Percentiles rank a stretch among this genome's conserved stretches.
phyloP scores from a whole-genome alignment of 1,140 invertebrate species.

The Panagrolaimus sp. region DNA sequence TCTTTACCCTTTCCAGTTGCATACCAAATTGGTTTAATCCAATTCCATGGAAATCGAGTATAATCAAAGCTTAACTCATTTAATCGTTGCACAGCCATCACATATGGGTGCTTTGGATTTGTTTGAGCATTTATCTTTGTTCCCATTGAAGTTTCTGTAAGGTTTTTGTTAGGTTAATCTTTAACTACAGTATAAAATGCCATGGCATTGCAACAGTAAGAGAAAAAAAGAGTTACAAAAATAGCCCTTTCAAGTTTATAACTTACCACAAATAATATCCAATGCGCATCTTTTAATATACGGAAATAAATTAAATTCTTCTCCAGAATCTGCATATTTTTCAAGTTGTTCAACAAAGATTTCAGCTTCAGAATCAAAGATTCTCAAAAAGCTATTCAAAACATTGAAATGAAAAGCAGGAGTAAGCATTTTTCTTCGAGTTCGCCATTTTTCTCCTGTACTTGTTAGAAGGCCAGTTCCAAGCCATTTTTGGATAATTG shows the following conservation, averaged over 20 bases:
- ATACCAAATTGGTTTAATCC: slow-evolving; percentile 50
- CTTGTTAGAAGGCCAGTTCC: slow-evolving; percentile 60
- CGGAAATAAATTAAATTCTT: slow-evolving; percentile 71
- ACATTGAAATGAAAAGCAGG: slow-evolving; percentile 84
- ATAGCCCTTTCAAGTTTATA: background rate
- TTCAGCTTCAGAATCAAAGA: slow-evolving; percentile 60
- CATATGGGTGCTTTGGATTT: slow-evolving; percentile 70
- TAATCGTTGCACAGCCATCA: slow-evolving; percentile 69
- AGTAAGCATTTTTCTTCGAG: slow-evolving; percentile 76
- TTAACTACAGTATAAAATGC: slow-evolving; percentile 11
- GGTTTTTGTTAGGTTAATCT: too few species aligned
- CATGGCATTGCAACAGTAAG: background rate
- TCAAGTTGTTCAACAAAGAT: slow-evolving; percentile 68
- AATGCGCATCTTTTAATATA: slow-evolving; percentile 75
- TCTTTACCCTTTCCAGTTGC: slow-evolving; percentile 35
- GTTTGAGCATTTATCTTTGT: slow-evolving; percentile 69
- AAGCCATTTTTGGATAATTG: slow-evolving; percentile 26
- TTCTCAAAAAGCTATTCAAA: slow-evolving; percentile 73
- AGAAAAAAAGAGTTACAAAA: background rate
- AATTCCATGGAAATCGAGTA: slow-evolving; percentile 50
- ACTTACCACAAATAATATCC: slow-evolving; percentile 72
- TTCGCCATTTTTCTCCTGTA: slow-evolving; percentile 73
- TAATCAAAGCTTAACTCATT: slow-evolving; percentile 48
- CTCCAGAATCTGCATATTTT: slow-evolving; percentile 62
- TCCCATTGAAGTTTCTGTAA: slow-evolving; percentile 73